phyloP scores from a whole-genome alignment of 2,888 invertebrate species.

The Microchrysa polita region DNA sequence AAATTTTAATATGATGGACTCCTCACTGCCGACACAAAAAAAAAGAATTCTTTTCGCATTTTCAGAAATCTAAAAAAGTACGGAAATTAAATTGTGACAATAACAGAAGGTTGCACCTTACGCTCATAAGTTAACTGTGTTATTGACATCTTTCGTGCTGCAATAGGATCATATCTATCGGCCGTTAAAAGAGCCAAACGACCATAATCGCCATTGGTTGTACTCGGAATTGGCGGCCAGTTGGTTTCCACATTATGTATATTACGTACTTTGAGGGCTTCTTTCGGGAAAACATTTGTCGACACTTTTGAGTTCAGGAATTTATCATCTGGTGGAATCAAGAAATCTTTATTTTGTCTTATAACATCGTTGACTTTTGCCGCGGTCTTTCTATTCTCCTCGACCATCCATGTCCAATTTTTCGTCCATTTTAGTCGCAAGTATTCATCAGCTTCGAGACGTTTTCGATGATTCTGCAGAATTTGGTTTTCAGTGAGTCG shows the following conservation, averaged over 20 bases:
- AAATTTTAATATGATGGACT: too few relatives aligned
- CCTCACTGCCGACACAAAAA: too few relatives aligned
- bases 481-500: constrained; percentile 18
- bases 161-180: constrained; percentile 39
- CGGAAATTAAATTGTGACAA: too few relatives aligned
- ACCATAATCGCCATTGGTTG: constrained; percentile 44
- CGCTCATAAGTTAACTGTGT: constrained; percentile 18
- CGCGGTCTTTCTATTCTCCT: constrained; percentile 46
- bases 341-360: constrained; percentile 11
- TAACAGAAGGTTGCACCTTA: too few relatives aligned
- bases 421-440: constrained; percentile 18
- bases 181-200: constrained; percentile 33
- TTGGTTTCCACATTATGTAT: constrained; percentile 26
- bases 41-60: too few relatives aligned
- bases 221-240: constrained; percentile 38
- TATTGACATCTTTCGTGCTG: constrained; percentile 12
- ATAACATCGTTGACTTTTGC: constrained; percentile 44
- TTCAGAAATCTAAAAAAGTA: too few relatives aligned
- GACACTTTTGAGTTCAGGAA: constrained; percentile 34
- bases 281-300: constrained; percentile 35
- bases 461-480: constrained; percentile 17
- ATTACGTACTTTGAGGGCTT: constrained; percentile 22
- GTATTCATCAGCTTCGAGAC: constrained; percentile 5
- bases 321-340: constrained; percentile 18
- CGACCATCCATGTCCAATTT: constrained; percentile 45